Base-by-base conservation (phyloP, 1,140 invertebrate genomes). In the Thaumatotibia leucotreta region DNA sequence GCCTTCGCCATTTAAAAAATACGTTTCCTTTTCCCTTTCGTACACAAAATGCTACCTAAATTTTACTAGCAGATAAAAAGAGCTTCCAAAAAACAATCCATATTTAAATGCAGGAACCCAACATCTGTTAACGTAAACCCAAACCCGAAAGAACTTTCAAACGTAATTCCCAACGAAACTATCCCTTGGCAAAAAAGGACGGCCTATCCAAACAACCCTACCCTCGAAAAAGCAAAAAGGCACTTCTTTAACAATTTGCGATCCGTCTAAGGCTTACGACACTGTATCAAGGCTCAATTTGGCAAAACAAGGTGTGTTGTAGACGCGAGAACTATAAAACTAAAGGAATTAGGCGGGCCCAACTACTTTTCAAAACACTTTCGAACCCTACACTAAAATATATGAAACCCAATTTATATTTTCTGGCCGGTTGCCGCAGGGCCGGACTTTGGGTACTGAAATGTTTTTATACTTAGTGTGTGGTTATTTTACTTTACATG, bases 341-440 rank as follows among this genome's bases (percentile, higher is more conserved):
- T 88, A 88, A 88, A 86, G 86, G 88, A 90, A 90, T 90, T 90
- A 88, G 83, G 81, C 74, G 76, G 76, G 77, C 49, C 75, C 79
- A 88, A 90, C 88, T 89, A 90, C 88, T 89, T 90, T 90, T 86
- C 88, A 79, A 90, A 90, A 86, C 84, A 88, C 84, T 88, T 82
- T 84, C 80, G 67, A 75, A 74, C 75, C 70, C 72, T 75, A 68
- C 75, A 79, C 83, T 80, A 76, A 88, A 87, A 89, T 88, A 89
- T 89, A 89, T 86, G 84, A 88, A 87, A 83, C 80, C 81, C 84
- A 84, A 89, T 89, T 89, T 89, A 89, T 89, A 89, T 89, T 87
- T 88, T 85, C 79, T 70, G 79, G 69, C 75, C 70, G 63, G 76
- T 73, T 76, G 54, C 29, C 27, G 32, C 78, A 71, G 84, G 72